Evolutionary conservation across 2,888 invertebrate genomes (phyloP).

Genomic region (Habroteleia sp.): DNA sequence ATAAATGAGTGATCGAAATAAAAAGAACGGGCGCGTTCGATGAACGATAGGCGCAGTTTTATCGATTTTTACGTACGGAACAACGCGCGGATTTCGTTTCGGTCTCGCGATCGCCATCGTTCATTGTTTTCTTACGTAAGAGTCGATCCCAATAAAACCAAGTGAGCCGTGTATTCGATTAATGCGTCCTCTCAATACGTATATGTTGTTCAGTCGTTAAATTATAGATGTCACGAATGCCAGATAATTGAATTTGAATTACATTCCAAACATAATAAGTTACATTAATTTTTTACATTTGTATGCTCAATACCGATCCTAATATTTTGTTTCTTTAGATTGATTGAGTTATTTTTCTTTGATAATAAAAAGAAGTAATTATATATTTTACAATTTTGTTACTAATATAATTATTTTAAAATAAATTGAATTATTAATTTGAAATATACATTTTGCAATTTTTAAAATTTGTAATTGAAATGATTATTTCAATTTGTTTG

Average conservation of each 20-base stretch:
- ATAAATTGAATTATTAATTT: too few species aligned
- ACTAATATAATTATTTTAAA: too few species aligned
- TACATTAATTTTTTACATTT: too few species aligned
- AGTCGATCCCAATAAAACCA: constrained; percentile 21
- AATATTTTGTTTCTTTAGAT: too few species aligned
- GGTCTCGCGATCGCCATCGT: constrained; percentile 10
- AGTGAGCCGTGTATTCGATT: constrained; percentile 3
- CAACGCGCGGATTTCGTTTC: constrained; percentile 15
- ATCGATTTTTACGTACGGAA: constrained; percentile 10
- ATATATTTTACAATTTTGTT: too few species aligned
- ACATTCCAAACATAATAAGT: too few species aligned
- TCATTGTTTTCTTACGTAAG: constrained; percentile 32
- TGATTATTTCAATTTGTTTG: too few species aligned
- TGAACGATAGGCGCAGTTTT: constrained; percentile 20
- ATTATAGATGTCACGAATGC: constrained; percentile 2
- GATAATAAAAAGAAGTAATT: too few species aligned
- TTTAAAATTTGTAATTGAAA: too few species aligned
- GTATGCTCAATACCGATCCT: too few species aligned
- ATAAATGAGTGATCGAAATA: constrained; percentile 2
- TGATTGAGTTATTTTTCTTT: too few species aligned
- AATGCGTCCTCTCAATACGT: neutral
- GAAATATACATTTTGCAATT: too few species aligned
- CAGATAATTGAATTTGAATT: neutral
- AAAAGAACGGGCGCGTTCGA: constrained; percentile 17
- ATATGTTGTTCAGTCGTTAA: neutral